Percentiles rank a stretch among this genome's conserved stretches.
Conservation (phyloP, 2,113 vertebrate genomes). For the Chunga burmeisteri region DNA sequence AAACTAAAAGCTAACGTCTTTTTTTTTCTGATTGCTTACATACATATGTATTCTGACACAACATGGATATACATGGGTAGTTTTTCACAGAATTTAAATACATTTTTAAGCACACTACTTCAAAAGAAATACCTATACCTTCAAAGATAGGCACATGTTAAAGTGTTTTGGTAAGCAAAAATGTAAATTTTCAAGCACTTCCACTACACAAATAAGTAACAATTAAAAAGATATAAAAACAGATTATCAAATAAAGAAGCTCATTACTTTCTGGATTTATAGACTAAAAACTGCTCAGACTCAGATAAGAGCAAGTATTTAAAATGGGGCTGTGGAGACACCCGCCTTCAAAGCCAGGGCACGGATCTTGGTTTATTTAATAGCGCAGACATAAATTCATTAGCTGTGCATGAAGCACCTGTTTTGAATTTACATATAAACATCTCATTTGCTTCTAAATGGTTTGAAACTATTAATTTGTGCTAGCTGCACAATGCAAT, state of each 20-base stretch:
- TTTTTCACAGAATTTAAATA: background rate
- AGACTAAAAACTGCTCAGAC: background rate
- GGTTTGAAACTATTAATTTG: background rate
- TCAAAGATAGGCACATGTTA: rapidly evolving
- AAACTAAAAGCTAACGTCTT: background rate
- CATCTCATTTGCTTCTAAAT: background rate
- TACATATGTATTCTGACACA: background rate
- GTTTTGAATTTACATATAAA: background rate
- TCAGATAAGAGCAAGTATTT: background rate
- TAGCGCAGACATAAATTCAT: background rate
- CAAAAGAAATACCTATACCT: background rate
- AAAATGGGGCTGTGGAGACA: background rate
- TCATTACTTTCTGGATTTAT: background rate
- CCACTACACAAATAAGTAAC: background rate
- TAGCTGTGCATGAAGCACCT: background rate
- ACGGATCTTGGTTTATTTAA: background rate
- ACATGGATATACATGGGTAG: background rate
- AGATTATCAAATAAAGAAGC: background rate
- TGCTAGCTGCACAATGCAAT: background rate
- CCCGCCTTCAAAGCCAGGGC: background rate
- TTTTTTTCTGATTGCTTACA: background rate
- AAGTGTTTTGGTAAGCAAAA: background rate
- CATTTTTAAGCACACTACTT: background rate
- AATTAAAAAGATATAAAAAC: background rate
- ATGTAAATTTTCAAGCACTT: background rate